Percentiles rank a stretch among this genome's conserved stretches.
phyloP scores from a whole-genome alignment of 1,140 invertebrate genomes.

The Harpegnathos saltator region DNA sequence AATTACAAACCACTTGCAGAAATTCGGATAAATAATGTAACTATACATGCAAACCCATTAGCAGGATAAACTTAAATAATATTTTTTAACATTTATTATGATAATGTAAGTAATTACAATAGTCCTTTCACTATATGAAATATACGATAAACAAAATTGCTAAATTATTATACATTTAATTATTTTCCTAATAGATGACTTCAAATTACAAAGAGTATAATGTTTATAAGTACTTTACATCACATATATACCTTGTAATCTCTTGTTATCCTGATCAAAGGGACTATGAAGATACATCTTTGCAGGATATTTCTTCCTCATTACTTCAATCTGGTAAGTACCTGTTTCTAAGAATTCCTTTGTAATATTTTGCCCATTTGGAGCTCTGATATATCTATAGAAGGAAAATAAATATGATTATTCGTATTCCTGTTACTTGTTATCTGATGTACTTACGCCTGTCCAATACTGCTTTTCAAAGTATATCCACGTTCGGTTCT shows the following conservation, averaged over 20 bases:
- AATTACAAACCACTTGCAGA: slow-evolving; percentile 95
- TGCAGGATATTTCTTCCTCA: slow-evolving; percentile 91
- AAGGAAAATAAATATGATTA: slow-evolving; percentile 53
- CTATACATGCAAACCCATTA: slow-evolving; percentile 98
- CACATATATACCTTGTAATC: slow-evolving; percentile 84
- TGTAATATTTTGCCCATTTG: slow-evolving; percentile 87
- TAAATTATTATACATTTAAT: slow-evolving; percentile 19
- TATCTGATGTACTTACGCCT: slow-evolving; percentile 86
- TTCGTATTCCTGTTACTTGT: slow-evolving; percentile 31
- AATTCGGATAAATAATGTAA: slow-evolving; percentile 94
- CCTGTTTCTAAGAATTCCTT: slow-evolving; percentile 90
- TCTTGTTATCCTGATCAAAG: slow-evolving; percentile 91
- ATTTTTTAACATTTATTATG: slow-evolving; percentile 17
- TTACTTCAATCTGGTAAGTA: slow-evolving; percentile 92
- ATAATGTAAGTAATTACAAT: slow-evolving; percentile 47
- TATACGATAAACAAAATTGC: not conserved
- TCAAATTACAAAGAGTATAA: not conserved
- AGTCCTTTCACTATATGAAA: slow-evolving; percentile 28
- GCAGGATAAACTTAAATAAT: slow-evolving; percentile 87
- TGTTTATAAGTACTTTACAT: slow-evolving; percentile 21
- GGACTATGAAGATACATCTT: slow-evolving; percentile 90
- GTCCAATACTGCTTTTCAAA: slow-evolving; percentile 90
- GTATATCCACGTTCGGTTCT: slow-evolving; percentile 93
- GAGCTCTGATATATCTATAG: slow-evolving; percentile 86
- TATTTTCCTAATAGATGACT: not conserved